Conservation (phyloP, 2,888 invertebrate genomes). For the Tubulanus polymorphus region DNA sequence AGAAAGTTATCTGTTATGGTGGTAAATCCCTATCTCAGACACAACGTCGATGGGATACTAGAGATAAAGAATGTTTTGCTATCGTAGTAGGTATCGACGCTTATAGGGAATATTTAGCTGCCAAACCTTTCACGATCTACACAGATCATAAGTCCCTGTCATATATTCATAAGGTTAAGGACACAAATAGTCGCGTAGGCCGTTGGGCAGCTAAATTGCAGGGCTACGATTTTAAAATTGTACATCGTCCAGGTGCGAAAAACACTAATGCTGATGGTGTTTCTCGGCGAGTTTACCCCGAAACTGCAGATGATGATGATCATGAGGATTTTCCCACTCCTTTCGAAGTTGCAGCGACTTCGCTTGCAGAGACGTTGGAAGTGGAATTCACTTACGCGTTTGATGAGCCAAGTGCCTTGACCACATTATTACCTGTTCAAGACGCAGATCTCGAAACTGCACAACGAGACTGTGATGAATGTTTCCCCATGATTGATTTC, state of each 20-base stretch:
- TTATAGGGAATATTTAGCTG: slow-evolving; percentile 20
- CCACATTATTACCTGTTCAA: too few species aligned
- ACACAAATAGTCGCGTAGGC: slow-evolving; percentile 12
- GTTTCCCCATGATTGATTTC: slow-evolving; percentile 10
- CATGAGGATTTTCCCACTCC: too few species aligned
- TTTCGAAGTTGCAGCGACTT: too few species aligned
- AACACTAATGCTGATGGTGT: slow-evolving; percentile 17
- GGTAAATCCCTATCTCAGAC: slow-evolving; percentile 16
- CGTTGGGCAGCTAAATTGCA: slow-evolving; percentile 21
- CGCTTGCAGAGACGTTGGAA: too few species aligned
- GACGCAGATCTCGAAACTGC: slow-evolving; percentile 6
- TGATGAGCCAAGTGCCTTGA: too few species aligned
- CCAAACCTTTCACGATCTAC: slow-evolving; percentile 16
- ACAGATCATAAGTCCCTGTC: slow-evolving; percentile 23
- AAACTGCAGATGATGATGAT: too few species aligned
- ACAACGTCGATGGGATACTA: slow-evolving; percentile 17
- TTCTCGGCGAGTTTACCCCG: too few species aligned
- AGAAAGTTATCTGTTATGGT: slow-evolving; percentile 20
- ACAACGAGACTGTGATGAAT: slow-evolving; percentile 17
- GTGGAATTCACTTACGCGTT: too few species aligned
- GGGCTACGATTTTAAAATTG: slow-evolving; percentile 17
- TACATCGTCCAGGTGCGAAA: slow-evolving; percentile 11
- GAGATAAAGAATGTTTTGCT: slow-evolving; percentile 22
- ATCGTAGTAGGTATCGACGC: slow-evolving; percentile 20
- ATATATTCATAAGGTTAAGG: slow-evolving; percentile 20